These are phyloP conservation scores for Ylistrum balloti DNA, from an alignment of 1,140 invertebrate species.

Conservation along the genomic window DNA sequence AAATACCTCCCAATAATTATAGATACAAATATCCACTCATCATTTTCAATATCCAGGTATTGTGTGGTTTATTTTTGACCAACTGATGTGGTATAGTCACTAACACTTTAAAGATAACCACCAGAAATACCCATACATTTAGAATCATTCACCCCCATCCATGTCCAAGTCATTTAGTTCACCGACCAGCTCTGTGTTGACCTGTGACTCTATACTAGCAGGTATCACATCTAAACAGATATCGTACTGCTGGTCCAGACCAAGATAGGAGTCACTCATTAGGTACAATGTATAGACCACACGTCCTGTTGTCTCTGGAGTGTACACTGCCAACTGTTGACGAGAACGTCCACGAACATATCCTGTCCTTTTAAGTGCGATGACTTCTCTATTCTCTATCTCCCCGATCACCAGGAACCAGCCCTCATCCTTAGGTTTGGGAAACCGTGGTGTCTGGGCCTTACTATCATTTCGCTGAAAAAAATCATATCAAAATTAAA, in stretches of 20 bases:
- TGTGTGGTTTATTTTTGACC: too few species aligned
- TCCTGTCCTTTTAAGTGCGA: slow-evolving; percentile 91
- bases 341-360: slow-evolving; percentile 70
- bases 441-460: slow-evolving; percentile 92
- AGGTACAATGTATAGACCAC: slow-evolving; percentile 92
- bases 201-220: slow-evolving; percentile 73
- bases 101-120: too few species aligned
- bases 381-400: slow-evolving; percentile 87
- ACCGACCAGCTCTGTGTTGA: slow-evolving; percentile 74
- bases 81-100: too few species aligned
- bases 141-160: not conserved
- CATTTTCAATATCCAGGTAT: too few species aligned
- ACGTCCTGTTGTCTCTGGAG: slow-evolving; percentile 86
- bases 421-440: slow-evolving; percentile 96
- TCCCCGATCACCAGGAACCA: slow-evolving; percentile 96
- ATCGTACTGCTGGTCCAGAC: slow-evolving; percentile 96
- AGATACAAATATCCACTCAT: too few species aligned
- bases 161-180: slow-evolving; percentile 66
- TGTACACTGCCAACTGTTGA: slow-evolving; percentile 87
- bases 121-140: too few species aligned
- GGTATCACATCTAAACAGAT: slow-evolving; percentile 81
- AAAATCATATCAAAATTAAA: too few species aligned
- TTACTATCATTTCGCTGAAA: slow-evolving; percentile 77
- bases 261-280: slow-evolving; percentile 96
- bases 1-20: too few species aligned